A percentile compares a stretch with the other conserved stretches of the same genome.
These are phyloP conservation scores for Chamaetylas fuelleborni DNA, from an alignment of 2,113 vertebrate genomes.

Conservation along the genomic window DNA sequence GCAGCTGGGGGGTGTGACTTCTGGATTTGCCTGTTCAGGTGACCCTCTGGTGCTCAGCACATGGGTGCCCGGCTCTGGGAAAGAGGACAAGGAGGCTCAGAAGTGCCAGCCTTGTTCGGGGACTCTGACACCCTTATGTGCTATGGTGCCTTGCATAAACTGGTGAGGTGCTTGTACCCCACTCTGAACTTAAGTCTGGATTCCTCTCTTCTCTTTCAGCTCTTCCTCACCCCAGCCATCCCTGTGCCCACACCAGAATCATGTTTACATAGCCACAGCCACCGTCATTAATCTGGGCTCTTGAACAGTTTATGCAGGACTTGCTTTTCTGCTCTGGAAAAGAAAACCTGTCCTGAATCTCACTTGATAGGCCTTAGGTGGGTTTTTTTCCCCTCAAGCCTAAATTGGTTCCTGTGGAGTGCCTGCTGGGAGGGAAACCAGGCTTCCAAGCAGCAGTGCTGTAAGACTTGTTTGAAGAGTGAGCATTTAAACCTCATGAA, in stretches of 20 bases:
- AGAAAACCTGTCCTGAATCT: not conserved
- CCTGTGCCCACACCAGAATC: not conserved
- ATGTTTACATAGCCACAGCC: not conserved
- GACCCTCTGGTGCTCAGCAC: not conserved
- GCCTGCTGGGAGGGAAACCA: not conserved
- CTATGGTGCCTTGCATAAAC: not conserved
- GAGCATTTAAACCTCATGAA: constrained; percentile 28
- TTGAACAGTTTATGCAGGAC: not conserved
- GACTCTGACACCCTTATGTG: not conserved
- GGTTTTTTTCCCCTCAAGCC: not conserved
- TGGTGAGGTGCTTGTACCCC: too few relatives aligned
- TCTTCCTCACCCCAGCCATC: not conserved
- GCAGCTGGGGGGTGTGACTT: not conserved
- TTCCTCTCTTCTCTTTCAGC: not conserved
- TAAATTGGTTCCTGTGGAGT: not conserved
- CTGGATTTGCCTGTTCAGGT: not conserved
- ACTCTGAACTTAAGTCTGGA: not conserved
- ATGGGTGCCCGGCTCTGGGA: not conserved
- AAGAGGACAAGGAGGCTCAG: not conserved
- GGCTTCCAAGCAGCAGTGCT: not conserved
- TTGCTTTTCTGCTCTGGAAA: not conserved
- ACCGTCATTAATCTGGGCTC: not conserved
- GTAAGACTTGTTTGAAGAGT: not conserved
- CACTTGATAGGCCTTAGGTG: not conserved
- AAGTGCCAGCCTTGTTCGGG: accelerated